phyloP scores from a whole-genome alignment of 1,140 invertebrate species.

The Nymphalis io region DNA sequence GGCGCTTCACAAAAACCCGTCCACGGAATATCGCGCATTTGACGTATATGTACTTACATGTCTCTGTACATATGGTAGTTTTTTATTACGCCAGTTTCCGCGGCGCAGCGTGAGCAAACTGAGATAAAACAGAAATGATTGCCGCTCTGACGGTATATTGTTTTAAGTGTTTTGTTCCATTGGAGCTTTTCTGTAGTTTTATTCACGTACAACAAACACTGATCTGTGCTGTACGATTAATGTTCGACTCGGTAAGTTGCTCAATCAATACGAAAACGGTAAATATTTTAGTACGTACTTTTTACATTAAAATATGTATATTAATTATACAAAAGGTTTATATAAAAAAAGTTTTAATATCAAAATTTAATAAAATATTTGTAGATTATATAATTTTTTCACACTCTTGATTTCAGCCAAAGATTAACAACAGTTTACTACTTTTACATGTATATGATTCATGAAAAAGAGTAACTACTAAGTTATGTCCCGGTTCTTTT shows the following conservation, averaged over 20 bases:
- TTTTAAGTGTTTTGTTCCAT: constrained; percentile 73
- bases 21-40: constrained; percentile 7
- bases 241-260: constrained; percentile 43
- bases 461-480: too few species aligned
- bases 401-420: too few species aligned
- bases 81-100: constrained; percentile 76
- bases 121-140: constrained; percentile 78
- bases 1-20: not conserved
- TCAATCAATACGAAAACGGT: constrained; percentile 30
- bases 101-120: constrained; percentile 70
- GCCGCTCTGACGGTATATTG: constrained; percentile 73
- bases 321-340: not conserved
- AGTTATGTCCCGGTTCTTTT: too few species aligned
- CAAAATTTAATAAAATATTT: not conserved
- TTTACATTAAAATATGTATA: too few species aligned
- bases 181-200: constrained; percentile 47
- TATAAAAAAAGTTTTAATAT: not conserved
- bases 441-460: too few species aligned
- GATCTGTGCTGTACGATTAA: constrained; percentile 46
- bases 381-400: not conserved
- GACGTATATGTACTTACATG: constrained; percentile 19
- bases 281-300: too few species aligned
- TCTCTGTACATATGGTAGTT: constrained; percentile 51
- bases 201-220: constrained; percentile 56
- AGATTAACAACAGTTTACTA: too few species aligned